phyloP scores from a whole-genome alignment of 2,113 vertebrate genomes.

The Scomber japonicus region DNA sequence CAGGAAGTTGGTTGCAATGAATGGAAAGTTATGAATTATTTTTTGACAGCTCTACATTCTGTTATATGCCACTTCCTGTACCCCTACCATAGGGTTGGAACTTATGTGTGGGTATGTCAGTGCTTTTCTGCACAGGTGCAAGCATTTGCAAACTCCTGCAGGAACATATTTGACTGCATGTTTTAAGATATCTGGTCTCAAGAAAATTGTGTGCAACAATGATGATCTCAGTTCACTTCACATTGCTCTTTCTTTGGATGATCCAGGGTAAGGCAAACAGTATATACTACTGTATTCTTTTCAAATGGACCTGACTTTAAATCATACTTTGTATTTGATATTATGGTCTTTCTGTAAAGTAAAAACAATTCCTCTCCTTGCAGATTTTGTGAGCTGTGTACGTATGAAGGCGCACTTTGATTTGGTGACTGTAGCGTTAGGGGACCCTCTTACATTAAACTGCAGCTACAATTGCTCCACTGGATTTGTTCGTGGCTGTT shows the following conservation, averaged over 20 bases:
- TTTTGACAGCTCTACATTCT: constrained; percentile 40
- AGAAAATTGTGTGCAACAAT: constrained; percentile 39
- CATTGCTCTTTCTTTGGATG: constrained; percentile 58
- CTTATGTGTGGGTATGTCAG: constrained; percentile 24
- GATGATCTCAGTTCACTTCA: constrained; percentile 48
- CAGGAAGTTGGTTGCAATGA: constrained; percentile 59
- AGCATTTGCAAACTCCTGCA: background rate
- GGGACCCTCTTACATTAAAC: constrained; percentile 65
- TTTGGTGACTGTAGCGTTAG: constrained; percentile 52
- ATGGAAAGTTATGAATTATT: constrained; percentile 62
- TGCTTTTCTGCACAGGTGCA: constrained; percentile 55
- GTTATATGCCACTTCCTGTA: constrained; percentile 74
- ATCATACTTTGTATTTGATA: background rate
- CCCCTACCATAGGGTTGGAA: background rate
- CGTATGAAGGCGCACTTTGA: constrained; percentile 11
- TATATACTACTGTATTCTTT: too few species aligned
- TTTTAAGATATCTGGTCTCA: constrained; percentile 6
- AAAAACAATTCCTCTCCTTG: constrained; percentile 17
- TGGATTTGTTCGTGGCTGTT: constrained; percentile 79
- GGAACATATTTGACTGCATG: constrained; percentile 6
- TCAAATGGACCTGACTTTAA: too few species aligned
- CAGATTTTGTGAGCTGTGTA: constrained; percentile 63
- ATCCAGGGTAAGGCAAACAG: constrained; percentile 65
- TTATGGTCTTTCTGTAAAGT: background rate
- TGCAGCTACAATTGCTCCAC: constrained; percentile 83